Evolutionary conservation across 1,140 invertebrate species (phyloP).

Genomic region (Procambarus virginalis): DNA sequence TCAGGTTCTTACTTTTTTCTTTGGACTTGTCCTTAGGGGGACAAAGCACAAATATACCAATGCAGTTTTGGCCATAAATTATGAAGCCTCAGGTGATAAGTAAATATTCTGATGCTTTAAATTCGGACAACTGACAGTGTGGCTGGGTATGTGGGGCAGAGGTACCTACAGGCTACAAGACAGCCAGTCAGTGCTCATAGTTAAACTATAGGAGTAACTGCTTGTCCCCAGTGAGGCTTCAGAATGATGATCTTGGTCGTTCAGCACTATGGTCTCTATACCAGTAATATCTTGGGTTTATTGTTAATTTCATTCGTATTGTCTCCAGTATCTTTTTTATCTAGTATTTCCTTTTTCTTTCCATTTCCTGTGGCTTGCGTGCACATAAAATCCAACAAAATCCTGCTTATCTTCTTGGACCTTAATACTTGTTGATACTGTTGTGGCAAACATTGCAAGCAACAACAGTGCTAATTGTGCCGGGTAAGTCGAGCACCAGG

Average conservation of each 20-base stretch:
- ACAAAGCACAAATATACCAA: conserved; percentile 56
- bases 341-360: conserved; percentile 69
- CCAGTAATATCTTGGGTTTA: conserved; percentile 61
- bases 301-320: conserved; percentile 62
- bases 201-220: not conserved
- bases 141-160: not conserved
- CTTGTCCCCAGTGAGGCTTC: conserved; percentile 28
- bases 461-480: conserved; percentile 66
- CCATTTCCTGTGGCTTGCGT: conserved; percentile 69
- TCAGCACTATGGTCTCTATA: conserved; percentile 62
- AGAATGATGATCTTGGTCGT: conserved; percentile 55
- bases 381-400: conserved; percentile 67
- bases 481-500: conserved; percentile 62
- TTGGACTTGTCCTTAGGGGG: conserved; percentile 45
- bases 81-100: conserved; percentile 36
- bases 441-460: conserved; percentile 65
- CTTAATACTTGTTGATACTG: conserved; percentile 68
- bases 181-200: not conserved
- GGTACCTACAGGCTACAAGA: not conserved
- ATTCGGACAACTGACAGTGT: not conserved
- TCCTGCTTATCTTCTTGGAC: conserved; percentile 68
- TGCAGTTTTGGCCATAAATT: conserved; percentile 57
- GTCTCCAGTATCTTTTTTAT: conserved; percentile 67
- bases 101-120: not conserved
- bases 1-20: conserved; percentile 60